Percentiles rank a stretch among this genome's conserved stretches.
Conservation (phyloP, 2,888 invertebrate genomes). For the Steinernema hermaphroditum region DNA sequence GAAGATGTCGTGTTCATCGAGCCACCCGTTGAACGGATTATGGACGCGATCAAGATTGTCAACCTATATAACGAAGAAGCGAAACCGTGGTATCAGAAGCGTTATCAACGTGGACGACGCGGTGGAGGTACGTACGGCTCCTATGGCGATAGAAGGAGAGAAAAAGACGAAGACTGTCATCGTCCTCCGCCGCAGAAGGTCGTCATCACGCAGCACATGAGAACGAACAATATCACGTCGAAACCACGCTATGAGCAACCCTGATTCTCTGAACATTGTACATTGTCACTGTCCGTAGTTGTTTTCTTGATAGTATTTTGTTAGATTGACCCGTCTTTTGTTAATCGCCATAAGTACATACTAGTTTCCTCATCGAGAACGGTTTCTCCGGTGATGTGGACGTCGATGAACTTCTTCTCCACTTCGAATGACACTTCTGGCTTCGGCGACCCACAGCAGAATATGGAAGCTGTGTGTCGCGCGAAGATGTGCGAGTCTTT, state of each 20-base stretch:
- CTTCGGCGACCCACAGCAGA: constrained; percentile 32
- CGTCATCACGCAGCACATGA: constrained; percentile 10
- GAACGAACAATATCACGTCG: constrained; percentile 1
- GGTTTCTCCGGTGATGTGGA: not conserved
- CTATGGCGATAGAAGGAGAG: not conserved
- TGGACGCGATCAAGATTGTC: constrained; percentile 46
- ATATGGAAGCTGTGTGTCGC: constrained; percentile 33
- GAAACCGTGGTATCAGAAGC: constrained; percentile 44
- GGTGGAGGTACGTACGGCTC: constrained; percentile 21
- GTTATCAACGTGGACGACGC: constrained; percentile 30
- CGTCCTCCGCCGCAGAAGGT: constrained; percentile 17
- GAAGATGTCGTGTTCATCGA: constrained; percentile 63
- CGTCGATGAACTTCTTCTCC: not conserved
- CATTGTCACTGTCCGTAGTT: no score
- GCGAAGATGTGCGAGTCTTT: not conserved
- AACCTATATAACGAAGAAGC: constrained; percentile 51
- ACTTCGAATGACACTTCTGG: not conserved
- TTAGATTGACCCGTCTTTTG: no score
- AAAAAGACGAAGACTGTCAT: constrained; percentile 1
- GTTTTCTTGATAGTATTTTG: no score
- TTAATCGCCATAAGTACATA: no score
- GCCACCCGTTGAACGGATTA: constrained; percentile 47
- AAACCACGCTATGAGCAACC: constrained; percentile 2
- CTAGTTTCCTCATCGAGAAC: no score
- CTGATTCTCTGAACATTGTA: not conserved